These are phyloP conservation scores for Zootoca vivipara DNA, from an alignment of 2,113 vertebrate species.

Conservation along the genomic window DNA sequence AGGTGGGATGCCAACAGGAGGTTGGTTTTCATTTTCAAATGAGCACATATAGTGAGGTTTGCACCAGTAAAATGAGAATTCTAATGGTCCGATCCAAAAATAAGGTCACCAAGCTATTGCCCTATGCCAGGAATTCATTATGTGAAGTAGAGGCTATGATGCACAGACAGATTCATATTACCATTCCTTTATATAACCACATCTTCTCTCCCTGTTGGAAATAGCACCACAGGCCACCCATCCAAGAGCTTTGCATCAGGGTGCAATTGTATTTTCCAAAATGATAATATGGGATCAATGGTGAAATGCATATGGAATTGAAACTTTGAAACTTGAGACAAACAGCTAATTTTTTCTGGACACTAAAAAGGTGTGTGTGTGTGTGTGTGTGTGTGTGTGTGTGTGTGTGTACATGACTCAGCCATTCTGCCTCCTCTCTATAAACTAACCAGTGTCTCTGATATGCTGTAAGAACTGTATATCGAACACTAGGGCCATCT, in stretches of 20 bases:
- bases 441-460: conserved; percentile 27
- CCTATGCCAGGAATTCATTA: neutral
- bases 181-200: neutral
- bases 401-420: conserved; percentile 15
- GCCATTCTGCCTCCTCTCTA: conserved; percentile 46
- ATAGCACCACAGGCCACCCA: neutral
- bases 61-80: neutral
- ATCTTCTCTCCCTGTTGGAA: neutral
- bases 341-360: conserved; percentile 43
- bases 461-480: conserved; percentile 24
- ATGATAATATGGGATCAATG: neutral
- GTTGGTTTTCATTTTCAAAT: neutral
- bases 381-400: neutral
- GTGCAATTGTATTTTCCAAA: neutral
- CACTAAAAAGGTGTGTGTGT: neutral
- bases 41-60: neutral
- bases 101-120: neutral
- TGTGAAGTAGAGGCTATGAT: neutral
- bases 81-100: neutral
- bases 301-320: conserved; percentile 4
- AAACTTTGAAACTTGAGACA: conserved; percentile 42
- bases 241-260: neutral
- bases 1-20: neutral
- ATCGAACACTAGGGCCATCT: conserved; percentile 11
- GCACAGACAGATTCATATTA: neutral